These are phyloP conservation scores for Ceratothoa steindachneri DNA, from an alignment of 2,888 invertebrate genomes.

Conservation along the genomic window DNA sequence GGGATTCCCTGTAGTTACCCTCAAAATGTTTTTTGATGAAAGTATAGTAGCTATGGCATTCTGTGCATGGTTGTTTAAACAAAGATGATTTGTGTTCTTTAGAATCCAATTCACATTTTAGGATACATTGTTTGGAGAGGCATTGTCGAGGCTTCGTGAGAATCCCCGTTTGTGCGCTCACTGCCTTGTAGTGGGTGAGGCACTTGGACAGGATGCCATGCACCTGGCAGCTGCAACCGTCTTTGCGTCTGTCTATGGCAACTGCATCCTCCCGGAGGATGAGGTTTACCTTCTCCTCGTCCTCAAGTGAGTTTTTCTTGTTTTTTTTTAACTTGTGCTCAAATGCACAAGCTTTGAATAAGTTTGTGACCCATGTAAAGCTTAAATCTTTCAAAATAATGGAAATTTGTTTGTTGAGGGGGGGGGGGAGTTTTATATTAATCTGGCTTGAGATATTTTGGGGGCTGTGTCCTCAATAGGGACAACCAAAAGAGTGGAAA, in stretches of 20 bases:
- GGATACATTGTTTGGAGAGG: slow-evolving; percentile 64
- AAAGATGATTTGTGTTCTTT: neutral
- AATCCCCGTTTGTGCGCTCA: slow-evolving; percentile 68
- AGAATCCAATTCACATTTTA: slow-evolving; percentile 49
- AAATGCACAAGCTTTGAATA: no score
- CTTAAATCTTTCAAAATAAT: no score
- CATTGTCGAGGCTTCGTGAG: slow-evolving; percentile 65
- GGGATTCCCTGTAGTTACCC: neutral
- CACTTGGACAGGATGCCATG: slow-evolving; percentile 56
- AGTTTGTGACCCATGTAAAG: no score
- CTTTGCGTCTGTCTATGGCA: slow-evolving; percentile 67
- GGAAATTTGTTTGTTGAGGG: no score
- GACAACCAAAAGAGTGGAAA: no score
- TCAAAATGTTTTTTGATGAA: no score
- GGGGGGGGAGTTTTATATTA: no score
- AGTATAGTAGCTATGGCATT: no score
- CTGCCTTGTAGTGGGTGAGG: slow-evolving; percentile 66
- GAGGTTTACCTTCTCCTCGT: slow-evolving; percentile 64
- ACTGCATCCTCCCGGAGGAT: slow-evolving; percentile 71
- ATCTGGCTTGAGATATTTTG: no score
- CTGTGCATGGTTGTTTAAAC: no score
- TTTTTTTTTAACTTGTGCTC: neutral
- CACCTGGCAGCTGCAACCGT: slow-evolving; percentile 56
- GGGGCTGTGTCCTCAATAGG: no score
- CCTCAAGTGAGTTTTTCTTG: slow-evolving; percentile 51